These are phyloP conservation scores for Chauna torquata DNA, from an alignment of 2,113 vertebrate genomes.

Conservation along the genomic window DNA sequence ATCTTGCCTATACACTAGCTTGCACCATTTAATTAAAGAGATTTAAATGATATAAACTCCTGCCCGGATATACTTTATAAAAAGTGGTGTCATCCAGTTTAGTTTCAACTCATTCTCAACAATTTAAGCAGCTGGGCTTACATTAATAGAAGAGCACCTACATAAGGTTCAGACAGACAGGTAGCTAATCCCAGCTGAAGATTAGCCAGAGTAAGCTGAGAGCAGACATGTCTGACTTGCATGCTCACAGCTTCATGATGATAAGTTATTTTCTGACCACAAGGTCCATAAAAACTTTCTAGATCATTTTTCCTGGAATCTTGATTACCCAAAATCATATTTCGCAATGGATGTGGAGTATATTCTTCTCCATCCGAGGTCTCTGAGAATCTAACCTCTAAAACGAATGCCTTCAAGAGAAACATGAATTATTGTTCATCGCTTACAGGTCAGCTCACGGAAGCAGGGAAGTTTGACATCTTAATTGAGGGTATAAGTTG, in stretches of 20 bases:
- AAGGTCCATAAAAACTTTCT: not conserved
- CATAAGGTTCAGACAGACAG: slow-evolving; percentile 6
- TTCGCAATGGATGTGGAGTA: not conserved
- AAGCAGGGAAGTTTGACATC: slow-evolving; percentile 28
- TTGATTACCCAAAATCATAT: not conserved
- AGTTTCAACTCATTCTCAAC: slow-evolving; percentile 24
- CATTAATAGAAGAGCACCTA: not conserved
- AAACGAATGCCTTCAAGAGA: not conserved
- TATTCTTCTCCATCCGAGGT: not conserved
- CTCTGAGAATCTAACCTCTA: not conserved
- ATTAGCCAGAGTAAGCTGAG: not conserved
- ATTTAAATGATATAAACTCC: slow-evolving; percentile 9
- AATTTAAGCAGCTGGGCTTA: not conserved
- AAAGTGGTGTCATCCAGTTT: not conserved
- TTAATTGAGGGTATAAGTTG: slow-evolving; percentile 30
- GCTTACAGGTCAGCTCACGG: not conserved
- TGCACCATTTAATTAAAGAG: not conserved
- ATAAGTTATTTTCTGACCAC: not conserved
- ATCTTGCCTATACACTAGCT: not conserved
- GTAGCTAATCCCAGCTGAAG: slow-evolving; percentile 21
- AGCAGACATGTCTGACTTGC: not conserved
- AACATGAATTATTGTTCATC: not conserved
- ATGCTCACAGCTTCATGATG: not conserved
- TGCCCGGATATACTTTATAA: slow-evolving; percentile 5
- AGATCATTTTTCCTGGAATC: not conserved